Evolutionary conservation across 2,113 vertebrate species (phyloP).

Genomic region (Osmerus eperlanus): DNA sequence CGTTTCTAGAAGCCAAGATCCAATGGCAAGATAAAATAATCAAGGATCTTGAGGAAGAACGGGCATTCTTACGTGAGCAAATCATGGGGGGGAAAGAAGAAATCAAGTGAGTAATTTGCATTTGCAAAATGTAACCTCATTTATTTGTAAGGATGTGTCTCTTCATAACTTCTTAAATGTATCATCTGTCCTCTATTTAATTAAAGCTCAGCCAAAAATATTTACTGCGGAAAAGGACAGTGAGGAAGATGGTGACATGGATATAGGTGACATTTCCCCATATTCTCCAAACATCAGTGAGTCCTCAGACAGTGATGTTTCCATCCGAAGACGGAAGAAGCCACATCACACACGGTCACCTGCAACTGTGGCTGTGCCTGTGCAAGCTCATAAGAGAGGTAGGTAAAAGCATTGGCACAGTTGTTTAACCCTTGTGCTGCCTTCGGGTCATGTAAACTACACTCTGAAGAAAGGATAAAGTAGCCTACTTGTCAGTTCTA

Average conservation of each 20-base stretch:
- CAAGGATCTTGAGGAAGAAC: slow-evolving; percentile 3
- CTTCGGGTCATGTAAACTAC: too few relatives aligned
- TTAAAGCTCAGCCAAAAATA: slow-evolving; percentile 1
- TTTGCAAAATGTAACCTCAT: slow-evolving; percentile 4
- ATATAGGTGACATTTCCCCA: slow-evolving; percentile 3
- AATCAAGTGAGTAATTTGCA: slow-evolving; percentile 6
- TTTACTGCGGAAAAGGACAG: background rate
- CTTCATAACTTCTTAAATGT: background rate
- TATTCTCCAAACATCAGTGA: slow-evolving; percentile 11
- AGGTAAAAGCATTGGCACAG: background rate
- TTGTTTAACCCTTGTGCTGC: too few relatives aligned
- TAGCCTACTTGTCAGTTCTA: too few relatives aligned
- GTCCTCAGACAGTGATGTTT: slow-evolving; percentile 12
- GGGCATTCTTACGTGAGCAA: background rate
- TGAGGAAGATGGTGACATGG: slow-evolving; percentile 3
- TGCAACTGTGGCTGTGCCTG: slow-evolving; percentile 10
- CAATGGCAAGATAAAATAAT: background rate
- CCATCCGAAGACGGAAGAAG: slow-evolving; percentile 1
- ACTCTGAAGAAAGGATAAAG: too few relatives aligned
- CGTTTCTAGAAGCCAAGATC: slow-evolving; percentile 5
- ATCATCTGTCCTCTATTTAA: slow-evolving; percentile 8
- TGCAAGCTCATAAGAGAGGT: slow-evolving; percentile 6
- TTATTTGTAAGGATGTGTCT: slow-evolving; percentile 3
- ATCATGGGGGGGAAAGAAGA: slow-evolving; percentile 8
- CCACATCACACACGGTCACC: background rate